Percentiles rank a stretch among this genome's conserved stretches.
Evolutionary conservation across 2,888 invertebrate species (phyloP).

Genomic region (Agrochola lota): DNA sequence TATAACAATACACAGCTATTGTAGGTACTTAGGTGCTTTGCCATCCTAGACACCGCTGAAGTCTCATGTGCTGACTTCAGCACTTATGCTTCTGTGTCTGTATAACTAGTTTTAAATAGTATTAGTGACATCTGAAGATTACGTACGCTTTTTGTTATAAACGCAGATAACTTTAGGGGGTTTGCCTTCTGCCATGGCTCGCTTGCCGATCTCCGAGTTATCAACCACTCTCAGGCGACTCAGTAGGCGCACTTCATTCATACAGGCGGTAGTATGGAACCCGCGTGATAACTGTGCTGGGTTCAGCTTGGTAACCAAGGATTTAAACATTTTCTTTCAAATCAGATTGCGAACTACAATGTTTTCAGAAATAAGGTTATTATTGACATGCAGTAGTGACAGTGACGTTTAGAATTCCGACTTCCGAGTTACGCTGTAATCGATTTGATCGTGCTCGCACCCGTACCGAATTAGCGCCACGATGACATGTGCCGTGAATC

Average conservation of each 20-base stretch:
- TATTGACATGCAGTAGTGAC: constrained; percentile 15
- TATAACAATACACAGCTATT: not conserved
- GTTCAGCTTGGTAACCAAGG: constrained; percentile 74
- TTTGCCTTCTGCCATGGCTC: constrained; percentile 98
- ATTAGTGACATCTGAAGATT: constrained; percentile 1
- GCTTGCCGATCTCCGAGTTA: constrained; percentile 98
- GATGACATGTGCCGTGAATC: no score
- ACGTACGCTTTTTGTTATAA: constrained; percentile 94
- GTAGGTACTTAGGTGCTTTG: not conserved
- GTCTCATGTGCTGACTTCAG: not conserved
- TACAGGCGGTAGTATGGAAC: constrained; percentile 91
- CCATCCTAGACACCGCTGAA: not conserved
- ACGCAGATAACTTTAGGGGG: constrained; percentile 98
- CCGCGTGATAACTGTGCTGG: constrained; percentile 70
- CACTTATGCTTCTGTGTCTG: not conserved
- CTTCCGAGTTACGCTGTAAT: no score
- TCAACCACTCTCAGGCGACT: constrained; percentile 97
- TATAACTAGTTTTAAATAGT: not conserved
- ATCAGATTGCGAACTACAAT: not conserved
- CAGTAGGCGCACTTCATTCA: constrained; percentile 93
- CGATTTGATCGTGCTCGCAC: no score
- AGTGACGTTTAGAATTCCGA: not conserved
- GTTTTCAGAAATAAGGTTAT: constrained; percentile 32
- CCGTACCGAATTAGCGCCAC: no score
- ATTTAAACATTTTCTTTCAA: constrained; percentile 78